Base-by-base conservation (phyloP, 2,888 invertebrate genomes). In the Achlya flavicornis region DNA sequence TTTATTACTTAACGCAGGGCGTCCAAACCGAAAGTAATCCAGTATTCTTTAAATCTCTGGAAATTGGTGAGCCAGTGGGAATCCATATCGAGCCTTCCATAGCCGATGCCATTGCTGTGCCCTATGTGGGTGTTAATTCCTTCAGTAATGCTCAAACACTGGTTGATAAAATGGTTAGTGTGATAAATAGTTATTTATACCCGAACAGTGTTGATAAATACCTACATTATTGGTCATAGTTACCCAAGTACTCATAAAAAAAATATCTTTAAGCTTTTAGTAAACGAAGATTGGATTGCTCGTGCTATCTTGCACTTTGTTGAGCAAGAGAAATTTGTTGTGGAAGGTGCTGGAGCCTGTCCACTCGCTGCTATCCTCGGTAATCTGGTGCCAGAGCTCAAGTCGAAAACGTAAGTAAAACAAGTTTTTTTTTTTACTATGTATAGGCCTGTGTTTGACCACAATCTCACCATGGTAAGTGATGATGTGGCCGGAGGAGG, bases 311-410 rank as follows among this genome's bases (percentile, higher is more conserved):
- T 98, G 63, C 95, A 97, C 68, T 86, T 97, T 66, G 94, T 97
- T 1, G 98, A 98, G 85, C 92, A 95, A 71, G 98, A 98, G 84
- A 97, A 97, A 79, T 96, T 96, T 68, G 96, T 98, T 3, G 97
- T 98, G 0, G 98, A 98, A 88, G 98, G 98, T 0, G 97, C 97
- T 14, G 98, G 97, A 0, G 98, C 98, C 0, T 95, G 96, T n/a
- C 96, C 97, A 0, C 86, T 98, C 16, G 98, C 98, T 0, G 97
- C 97, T 1, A 95, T 98, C 69, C 86, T 98, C 38, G 95, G 96
- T 7, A 97, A 97, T 19, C 95, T 96, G 63, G 90, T 98, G 26
- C 96, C 97, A 14, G 97, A 98, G 79, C 93, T 98, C 12, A 95
- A 95, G 83, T 96, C 96, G 35, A 98, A 98, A 92, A 96, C 95